Base-by-base conservation (phyloP, 2,888 invertebrate species). In the Toxonevra muliebris region DNA sequence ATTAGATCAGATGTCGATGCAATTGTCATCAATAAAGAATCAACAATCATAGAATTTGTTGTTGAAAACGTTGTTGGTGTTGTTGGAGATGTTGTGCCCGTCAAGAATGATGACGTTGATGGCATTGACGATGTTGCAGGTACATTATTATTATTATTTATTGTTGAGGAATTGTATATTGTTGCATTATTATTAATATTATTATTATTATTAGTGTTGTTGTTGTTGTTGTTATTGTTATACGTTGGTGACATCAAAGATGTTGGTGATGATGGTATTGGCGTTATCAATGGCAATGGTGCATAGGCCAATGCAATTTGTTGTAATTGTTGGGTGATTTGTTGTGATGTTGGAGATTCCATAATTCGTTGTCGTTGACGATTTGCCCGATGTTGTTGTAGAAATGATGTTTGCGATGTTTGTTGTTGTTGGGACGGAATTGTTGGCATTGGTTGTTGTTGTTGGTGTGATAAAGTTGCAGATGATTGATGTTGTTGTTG, bases 31-130 rank as follows among this genome's bases (percentile, higher is more conserved):
- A 20, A 54, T 54, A 54, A 9, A 20, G n/a, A 20, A 19, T 19
- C 15, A 54, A 30, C 7, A 30, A 30, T 55, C 55, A 42, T 48
- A 30, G 15, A 2, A 30, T 52, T 43, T 68, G 55, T 59, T n/a
- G 40, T 12, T 62, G 19, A 42, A 66, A 57, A 69, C 71, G 57
- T 71, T 73, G 54, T 61, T 69, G 19, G 70, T 71, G 61, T 71
- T 71, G 58, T 61, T 69, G 42, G 55, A 67, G 52, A 65, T 68
- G 65, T 58, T 73, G 57, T 65, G 66, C 30, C 53, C 12, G 19
- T n/a, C 12, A 12, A 0, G 43, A 50, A 15, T 43, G 50, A 11
- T n/a, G 3, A 41, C 30, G 58, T 58, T 58, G 17, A 5, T 42
- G 65, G 69, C 52, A 68, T 69, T 64, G 67, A 63, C 17, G 45